A percentile compares a stretch with the other conserved stretches of the same genome.
Conservation (phyloP, 2,888 invertebrate genomes). For the Phorcus lineatus region DNA sequence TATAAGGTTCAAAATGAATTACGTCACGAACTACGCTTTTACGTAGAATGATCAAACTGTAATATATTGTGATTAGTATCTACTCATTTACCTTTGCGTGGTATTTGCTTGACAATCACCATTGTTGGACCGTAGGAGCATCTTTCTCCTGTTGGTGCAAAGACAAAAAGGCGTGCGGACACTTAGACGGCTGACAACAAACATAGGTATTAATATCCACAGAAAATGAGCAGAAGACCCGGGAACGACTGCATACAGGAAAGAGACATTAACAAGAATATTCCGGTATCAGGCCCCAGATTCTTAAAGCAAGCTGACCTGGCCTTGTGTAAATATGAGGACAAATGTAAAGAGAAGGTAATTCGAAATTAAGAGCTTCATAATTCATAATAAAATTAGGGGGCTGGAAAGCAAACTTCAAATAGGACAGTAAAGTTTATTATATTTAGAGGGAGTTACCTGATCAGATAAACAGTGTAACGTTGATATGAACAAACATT, state of each 20-base stretch:
- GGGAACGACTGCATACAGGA: background rate
- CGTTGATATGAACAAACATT: too few species aligned
- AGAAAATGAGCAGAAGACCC: background rate
- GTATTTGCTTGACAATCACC: slow-evolving; percentile 1
- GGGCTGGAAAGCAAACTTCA: too few species aligned
- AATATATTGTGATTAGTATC: background rate
- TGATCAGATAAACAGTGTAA: too few species aligned
- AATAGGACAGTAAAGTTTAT: too few species aligned
- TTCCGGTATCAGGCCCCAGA: too few species aligned
- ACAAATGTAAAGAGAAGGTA: too few species aligned
- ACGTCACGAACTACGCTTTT: background rate
- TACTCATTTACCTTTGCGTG: background rate
- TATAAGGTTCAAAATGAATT: too few species aligned
- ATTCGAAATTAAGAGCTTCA: too few species aligned
- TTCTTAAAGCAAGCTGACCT: background rate
- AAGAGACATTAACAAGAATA: too few species aligned
- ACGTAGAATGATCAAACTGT: background rate
- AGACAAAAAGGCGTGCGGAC: slow-evolving; percentile 11
- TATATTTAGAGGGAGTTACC: too few species aligned
- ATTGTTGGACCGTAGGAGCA: background rate
- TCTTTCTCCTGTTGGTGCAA: slow-evolving; percentile 12
- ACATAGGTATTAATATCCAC: background rate
- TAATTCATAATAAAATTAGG: too few species aligned
- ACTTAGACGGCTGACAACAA: background rate
- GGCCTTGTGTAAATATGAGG: too few species aligned